Conservation (phyloP, 1,140 invertebrate genomes). For the Episyrphus balteatus region DNA sequence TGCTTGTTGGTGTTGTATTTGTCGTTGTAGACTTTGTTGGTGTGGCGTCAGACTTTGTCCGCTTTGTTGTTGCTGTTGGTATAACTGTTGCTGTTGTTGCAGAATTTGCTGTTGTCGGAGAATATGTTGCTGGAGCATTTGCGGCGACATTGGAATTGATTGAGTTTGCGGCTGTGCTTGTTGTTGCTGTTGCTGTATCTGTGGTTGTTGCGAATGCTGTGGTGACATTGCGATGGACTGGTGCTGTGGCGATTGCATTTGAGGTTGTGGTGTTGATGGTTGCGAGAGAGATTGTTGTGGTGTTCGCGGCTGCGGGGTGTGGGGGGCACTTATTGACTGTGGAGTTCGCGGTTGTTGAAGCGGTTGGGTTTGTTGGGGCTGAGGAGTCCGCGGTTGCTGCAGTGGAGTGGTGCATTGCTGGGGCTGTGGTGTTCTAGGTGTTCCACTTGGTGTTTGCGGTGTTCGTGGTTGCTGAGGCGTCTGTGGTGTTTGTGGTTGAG, state of each 20-base stretch:
- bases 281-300: conserved; percentile 14
- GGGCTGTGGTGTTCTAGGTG: conserved; percentile 5
- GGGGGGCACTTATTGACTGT: conserved; percentile 21
- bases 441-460: background rate
- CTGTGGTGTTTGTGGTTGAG: conserved; percentile 2
- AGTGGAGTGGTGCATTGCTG: conserved; percentile 26
- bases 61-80: conserved; percentile 33
- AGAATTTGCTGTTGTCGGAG: conserved; percentile 24
- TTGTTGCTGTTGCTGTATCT: conserved; percentile 16
- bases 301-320: conserved; percentile 9
- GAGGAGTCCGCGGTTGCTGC: background rate
- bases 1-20: conserved; percentile 23
- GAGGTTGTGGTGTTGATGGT: conserved; percentile 7
- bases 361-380: conserved; percentile 34
- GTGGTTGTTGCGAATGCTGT: conserved; percentile 11
- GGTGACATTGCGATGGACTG: conserved; percentile 6
- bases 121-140: conserved; percentile 30
- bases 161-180: conserved; percentile 13
- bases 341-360: conserved; percentile 35
- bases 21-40: conserved; percentile 14
- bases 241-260: conserved; percentile 10
- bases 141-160: conserved; percentile 23
- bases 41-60: conserved; percentile 15
- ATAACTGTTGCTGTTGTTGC: conserved; percentile 30
- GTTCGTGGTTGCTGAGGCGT: conserved; percentile 4